Percentiles rank a stretch among this genome's conserved stretches.
Conservation (phyloP, 1,140 invertebrate genomes). For the Drosophila trapezifrons region DNA sequence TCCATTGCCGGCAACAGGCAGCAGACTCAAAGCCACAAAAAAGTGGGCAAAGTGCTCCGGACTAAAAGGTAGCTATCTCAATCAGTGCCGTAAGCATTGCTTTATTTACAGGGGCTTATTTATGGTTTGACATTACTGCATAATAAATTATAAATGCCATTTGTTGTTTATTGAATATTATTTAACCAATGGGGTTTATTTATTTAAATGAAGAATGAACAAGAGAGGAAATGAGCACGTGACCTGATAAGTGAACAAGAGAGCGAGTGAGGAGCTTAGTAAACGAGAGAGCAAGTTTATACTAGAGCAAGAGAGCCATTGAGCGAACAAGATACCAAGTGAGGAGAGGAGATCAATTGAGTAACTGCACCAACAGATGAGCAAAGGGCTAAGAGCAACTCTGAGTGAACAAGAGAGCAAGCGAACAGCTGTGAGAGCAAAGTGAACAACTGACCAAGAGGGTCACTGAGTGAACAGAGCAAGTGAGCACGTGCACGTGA, state of each 20-base stretch:
- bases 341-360: too few species aligned
- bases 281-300: too few species aligned
- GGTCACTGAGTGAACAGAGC: neutral
- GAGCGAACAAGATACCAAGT: too few species aligned
- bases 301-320: too few species aligned
- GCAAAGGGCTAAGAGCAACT: too few species aligned
- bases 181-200: too few species aligned
- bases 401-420: too few species aligned
- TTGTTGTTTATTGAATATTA: neutral
- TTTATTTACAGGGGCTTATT: neutral
- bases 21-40: slow-evolving; percentile 64
- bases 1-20: slow-evolving; percentile 66
- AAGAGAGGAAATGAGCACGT: neutral
- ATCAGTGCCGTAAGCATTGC: slow-evolving; percentile 3
- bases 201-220: neutral
- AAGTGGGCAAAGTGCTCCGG: slow-evolving; percentile 55
- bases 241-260: neutral
- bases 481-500: too few species aligned
- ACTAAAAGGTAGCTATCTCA: slow-evolving; percentile 40
- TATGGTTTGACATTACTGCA: too few species aligned
- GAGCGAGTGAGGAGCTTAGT: neutral
- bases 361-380: too few species aligned
- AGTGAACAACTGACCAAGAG: too few species aligned
- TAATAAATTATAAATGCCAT: neutral
- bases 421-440: too few species aligned